phyloP scores from a whole-genome alignment of 2,797 vertebrate genomes.

The Poecilia gillii region DNA sequence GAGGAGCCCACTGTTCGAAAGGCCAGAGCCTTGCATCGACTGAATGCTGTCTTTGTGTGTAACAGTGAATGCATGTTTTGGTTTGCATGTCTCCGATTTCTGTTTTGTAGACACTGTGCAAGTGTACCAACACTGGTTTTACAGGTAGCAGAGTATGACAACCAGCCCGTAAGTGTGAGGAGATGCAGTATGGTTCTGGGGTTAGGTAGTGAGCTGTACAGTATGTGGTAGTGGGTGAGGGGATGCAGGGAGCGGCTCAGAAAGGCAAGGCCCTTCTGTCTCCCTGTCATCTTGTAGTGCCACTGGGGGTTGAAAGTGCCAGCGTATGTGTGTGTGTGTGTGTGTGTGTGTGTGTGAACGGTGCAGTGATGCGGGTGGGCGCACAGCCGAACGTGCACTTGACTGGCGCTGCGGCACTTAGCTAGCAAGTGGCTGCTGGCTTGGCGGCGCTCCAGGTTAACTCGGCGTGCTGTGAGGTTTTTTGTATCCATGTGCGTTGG shows the following conservation, averaged over 20 bases:
- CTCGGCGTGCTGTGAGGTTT: constrained; percentile 85
- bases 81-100: constrained; percentile 6
- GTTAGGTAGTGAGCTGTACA: constrained; percentile 61
- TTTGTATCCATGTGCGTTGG: constrained; percentile 88
- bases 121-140: constrained; percentile 18
- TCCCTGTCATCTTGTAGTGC: constrained; percentile 75
- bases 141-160: constrained; percentile 33
- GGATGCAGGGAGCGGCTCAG: constrained; percentile 69
- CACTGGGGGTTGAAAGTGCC: constrained; percentile 75
- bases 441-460: constrained; percentile 85
- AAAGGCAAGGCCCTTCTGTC: constrained; percentile 79
- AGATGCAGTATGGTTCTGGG: constrained; percentile 51
- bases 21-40: constrained; percentile 9
- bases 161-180: constrained; percentile 41
- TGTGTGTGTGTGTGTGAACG: constrained; percentile 55
- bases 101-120: constrained; percentile 22
- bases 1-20: constrained; percentile 36
- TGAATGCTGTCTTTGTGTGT: constrained; percentile 11
- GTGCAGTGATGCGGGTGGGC: constrained; percentile 72
- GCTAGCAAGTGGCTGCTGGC: constrained; percentile 74
- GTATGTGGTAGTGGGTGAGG: constrained; percentile 53
- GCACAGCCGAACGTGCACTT: constrained; percentile 79
- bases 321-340: constrained; percentile 47
- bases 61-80: constrained; percentile 1
- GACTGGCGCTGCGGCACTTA: constrained; percentile 80